Evolutionary conservation across 2,888 invertebrate species (phyloP).

Genomic region (Melanargia galathea): DNA sequence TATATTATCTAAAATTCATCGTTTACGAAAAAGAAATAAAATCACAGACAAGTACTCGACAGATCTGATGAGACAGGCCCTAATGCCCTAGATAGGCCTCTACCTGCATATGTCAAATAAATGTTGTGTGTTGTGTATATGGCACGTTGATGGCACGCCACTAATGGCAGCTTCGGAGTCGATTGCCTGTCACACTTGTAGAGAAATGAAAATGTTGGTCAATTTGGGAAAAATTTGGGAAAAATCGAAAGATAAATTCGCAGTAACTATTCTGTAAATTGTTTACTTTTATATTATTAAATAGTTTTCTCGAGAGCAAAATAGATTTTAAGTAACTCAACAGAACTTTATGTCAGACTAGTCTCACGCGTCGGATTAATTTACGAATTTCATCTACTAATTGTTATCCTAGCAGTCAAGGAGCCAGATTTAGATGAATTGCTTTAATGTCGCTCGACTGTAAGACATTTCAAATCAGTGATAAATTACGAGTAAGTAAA

Average conservation of each 20-base stretch:
- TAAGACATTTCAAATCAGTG: not conserved
- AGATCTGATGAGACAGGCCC: no score
- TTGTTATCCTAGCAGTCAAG: not conserved
- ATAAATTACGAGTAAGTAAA: not conserved
- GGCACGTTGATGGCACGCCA: not conserved
- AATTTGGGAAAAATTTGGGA: not conserved
- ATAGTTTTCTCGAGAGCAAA: no score
- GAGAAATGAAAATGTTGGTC: not conserved
- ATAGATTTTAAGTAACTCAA: no score
- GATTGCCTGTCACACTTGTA: not conserved
- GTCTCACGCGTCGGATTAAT: not conserved
- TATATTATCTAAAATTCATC: constrained; percentile 2
- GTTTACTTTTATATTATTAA: no score
- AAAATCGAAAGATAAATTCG: not conserved
- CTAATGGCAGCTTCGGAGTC: not conserved
- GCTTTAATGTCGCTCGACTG: not conserved
- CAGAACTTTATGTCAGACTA: no score
- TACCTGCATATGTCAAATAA: not conserved
- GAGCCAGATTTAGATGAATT: constrained; percentile 1
- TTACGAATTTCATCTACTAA: constrained; percentile 2
- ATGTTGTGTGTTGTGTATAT: not conserved
- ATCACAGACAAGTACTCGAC: not conserved
- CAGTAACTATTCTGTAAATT: not conserved
- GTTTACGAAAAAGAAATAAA: constrained; percentile 8
- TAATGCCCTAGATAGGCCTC: not conserved